Evolutionary conservation across 2,113 vertebrate genomes (phyloP).

Genomic region (Lynx canadensis): DNA sequence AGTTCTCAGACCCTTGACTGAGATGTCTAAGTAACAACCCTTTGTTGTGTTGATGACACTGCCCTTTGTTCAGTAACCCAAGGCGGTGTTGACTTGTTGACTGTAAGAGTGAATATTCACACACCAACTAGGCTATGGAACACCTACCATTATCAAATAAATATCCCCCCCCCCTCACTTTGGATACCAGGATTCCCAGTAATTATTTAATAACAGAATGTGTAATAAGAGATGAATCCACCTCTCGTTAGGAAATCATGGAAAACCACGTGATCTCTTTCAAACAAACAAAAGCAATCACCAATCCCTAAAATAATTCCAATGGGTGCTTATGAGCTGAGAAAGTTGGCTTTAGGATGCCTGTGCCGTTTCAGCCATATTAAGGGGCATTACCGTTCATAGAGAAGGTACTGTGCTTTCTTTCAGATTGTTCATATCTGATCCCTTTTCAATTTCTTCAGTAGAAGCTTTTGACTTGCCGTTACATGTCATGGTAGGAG

Average conservation of each 20-base stretch:
- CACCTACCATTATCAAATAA: not conserved
- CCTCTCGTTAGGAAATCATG: not conserved
- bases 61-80: not conserved
- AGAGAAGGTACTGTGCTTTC: not conserved
- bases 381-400: rapidly evolving
- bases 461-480: not conserved
- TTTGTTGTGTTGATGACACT: too few species aligned
- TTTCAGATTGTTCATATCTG: not conserved
- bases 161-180: not conserved
- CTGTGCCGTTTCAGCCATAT: not conserved
- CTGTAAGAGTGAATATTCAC: not conserved
- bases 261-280: not conserved
- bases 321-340: not conserved
- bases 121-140: too few species aligned
- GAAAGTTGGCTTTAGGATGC: not conserved
- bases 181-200: not conserved
- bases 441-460: not conserved
- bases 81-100: not conserved
- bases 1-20: not conserved
- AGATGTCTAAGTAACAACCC: not conserved
- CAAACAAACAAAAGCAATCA: not conserved
- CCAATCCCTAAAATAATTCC: not conserved
- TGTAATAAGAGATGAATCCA: not conserved
- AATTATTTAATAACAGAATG: not conserved
- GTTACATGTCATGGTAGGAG: not conserved